phyloP scores from a whole-genome alignment of 2,797 vertebrate genomes.

The Hemibagrus guttatus region DNA sequence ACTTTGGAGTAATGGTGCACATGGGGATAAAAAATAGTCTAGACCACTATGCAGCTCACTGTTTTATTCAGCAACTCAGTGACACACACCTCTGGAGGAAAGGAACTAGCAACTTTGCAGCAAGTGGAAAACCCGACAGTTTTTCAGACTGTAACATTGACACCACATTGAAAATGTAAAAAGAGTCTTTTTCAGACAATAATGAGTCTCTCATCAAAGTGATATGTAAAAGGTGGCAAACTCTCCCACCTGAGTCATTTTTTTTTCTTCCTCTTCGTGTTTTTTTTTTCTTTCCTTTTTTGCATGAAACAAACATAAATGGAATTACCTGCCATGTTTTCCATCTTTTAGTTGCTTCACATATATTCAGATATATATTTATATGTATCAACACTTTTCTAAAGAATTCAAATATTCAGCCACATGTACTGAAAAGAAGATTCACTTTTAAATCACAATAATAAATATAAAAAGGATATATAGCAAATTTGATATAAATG shows the following conservation, averaged over 20 bases:
- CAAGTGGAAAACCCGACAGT: slow-evolving; percentile 82
- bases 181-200: slow-evolving; percentile 91
- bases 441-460: slow-evolving; percentile 95
- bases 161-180: slow-evolving; percentile 85
- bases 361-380: slow-evolving; percentile 84
- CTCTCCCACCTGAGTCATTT: slow-evolving; percentile 83
- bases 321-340: slow-evolving; percentile 57
- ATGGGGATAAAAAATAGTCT: slow-evolving; percentile 6
- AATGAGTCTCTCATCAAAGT: slow-evolving; percentile 89
- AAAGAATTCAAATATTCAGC: slow-evolving; percentile 96
- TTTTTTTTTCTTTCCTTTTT: slow-evolving; percentile 74
- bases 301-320: slow-evolving; percentile 79
- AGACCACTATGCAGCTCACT: slow-evolving; percentile 69
- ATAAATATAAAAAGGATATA: slow-evolving; percentile 85
- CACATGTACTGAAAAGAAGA: slow-evolving; percentile 93
- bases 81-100: slow-evolving; percentile 86
- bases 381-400: slow-evolving; percentile 87
- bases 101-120: slow-evolving; percentile 85
- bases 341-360: slow-evolving; percentile 91
- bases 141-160: slow-evolving; percentile 90
- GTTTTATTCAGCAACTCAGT: slow-evolving; percentile 96
- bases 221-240: slow-evolving; percentile 85
- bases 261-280: slow-evolving; percentile 71
- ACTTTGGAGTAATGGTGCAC: not conserved
- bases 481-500: slow-evolving; percentile 83